These are phyloP conservation scores for Magallana gigas DNA, from an alignment of 1,140 invertebrate genomes.

Conservation along the genomic window DNA sequence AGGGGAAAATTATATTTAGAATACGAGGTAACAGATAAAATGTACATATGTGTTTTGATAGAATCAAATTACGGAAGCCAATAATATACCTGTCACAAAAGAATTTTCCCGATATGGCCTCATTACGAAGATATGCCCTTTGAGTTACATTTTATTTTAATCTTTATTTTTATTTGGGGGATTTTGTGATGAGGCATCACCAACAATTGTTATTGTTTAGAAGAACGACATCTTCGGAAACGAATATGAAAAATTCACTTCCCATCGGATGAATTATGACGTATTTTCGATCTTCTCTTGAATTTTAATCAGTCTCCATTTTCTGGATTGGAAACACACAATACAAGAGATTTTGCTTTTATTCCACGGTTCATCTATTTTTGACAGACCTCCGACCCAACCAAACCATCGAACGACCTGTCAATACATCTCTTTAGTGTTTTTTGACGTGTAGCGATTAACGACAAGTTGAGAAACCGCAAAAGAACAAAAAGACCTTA, in stretches of 20 bases:
- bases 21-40: no score
- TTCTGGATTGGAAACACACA: neutral
- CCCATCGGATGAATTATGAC: neutral
- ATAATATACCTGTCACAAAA: no score
- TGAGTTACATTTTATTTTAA: neutral
- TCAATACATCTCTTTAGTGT: neutral
- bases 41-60: no score
- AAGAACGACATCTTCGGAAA: neutral
- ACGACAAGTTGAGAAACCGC: neutral
- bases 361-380: neutral
- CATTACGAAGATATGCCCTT: no score
- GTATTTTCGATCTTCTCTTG: neutral
- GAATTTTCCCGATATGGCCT: no score
- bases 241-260: neutral
- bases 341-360: neutral
- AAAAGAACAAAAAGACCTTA: neutral
- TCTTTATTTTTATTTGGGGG: neutral
- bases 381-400: neutral
- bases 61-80: no score
- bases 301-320: constrained; percentile 8
- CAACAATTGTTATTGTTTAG: neutral
- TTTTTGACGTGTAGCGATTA: neutral
- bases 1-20: no score
- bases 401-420: neutral
- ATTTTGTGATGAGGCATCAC: neutral